These are phyloP conservation scores for Penaeus vannamei DNA, from an alignment of 1,140 invertebrate species.

Conservation along the genomic window DNA sequence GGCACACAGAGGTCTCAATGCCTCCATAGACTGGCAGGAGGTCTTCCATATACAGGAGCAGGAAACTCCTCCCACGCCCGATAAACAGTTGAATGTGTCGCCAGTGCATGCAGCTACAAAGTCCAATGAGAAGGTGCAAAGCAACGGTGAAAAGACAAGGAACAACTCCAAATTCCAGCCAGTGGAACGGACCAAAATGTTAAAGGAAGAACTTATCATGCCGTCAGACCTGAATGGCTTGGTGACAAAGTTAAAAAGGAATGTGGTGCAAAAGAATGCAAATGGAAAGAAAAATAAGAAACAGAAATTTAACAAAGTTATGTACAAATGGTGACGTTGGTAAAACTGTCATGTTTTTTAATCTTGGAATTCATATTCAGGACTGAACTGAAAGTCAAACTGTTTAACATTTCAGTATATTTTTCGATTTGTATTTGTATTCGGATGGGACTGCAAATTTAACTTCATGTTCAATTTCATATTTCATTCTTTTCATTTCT, in stretches of 20 bases:
- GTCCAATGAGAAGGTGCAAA: not conserved
- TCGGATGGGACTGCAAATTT: too few species aligned
- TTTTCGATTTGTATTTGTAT: too few species aligned
- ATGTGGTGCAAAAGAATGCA: not conserved
- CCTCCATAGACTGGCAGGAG: constrained; percentile 18
- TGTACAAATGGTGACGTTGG: too few species aligned
- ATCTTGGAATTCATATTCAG: too few species aligned
- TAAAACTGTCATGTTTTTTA: too few species aligned
- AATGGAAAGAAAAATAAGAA: not conserved
- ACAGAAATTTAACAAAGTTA: too few species aligned
- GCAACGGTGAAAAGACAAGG: not conserved
- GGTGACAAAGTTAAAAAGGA: constrained; percentile 22
- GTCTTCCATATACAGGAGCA: constrained; percentile 12
- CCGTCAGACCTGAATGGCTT: constrained; percentile 20
- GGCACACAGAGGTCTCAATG: not conserved
- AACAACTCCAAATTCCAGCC: not conserved
- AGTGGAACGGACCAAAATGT: not conserved
- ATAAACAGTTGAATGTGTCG: too few species aligned
- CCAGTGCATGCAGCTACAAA: too few species aligned
- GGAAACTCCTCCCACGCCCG: not conserved
- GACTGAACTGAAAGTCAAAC: too few species aligned
- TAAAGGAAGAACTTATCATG: not conserved
- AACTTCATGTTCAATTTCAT: too few species aligned
- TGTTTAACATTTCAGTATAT: too few species aligned
- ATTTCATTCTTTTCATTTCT: too few species aligned